A percentile compares a stretch with the other conserved stretches of the same genome.
These are phyloP conservation scores for Machaerirhynchus nigripectus DNA, from an alignment of 2,113 vertebrate species.

Conservation along the genomic window DNA sequence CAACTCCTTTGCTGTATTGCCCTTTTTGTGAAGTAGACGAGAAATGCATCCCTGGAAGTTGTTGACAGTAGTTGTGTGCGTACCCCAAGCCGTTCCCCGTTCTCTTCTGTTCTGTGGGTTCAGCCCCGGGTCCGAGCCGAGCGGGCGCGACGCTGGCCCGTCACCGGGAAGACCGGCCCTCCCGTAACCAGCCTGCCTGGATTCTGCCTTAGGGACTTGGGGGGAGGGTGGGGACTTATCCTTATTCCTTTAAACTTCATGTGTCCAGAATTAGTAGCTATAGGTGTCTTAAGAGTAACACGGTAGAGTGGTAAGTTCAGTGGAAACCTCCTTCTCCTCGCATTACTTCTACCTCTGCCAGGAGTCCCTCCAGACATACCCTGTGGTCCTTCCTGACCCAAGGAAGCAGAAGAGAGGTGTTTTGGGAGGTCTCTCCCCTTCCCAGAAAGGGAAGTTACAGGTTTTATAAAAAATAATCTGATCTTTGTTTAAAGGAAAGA, in stretches of 20 bases:
- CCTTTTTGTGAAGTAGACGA: conserved; percentile 16
- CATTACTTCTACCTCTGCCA: conserved; percentile 72
- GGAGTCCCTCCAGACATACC: neutral
- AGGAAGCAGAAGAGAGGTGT: conserved; percentile 9
- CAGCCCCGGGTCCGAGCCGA: neutral
- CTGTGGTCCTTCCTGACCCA: neutral
- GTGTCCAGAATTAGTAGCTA: conserved; percentile 62
- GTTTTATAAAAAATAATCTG: neutral
- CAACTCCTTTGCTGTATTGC: conserved; percentile 27
- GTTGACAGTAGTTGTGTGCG: conserved; percentile 50
- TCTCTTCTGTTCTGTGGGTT: neutral
- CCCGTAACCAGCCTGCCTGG: conserved; percentile 34
- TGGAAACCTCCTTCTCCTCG: conserved; percentile 50
- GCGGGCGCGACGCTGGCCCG: neutral
- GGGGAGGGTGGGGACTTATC: neutral
- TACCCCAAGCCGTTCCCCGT: neutral
- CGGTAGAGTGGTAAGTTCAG: conserved; percentile 50
- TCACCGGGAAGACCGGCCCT: neutral
- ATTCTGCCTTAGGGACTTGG: conserved; percentile 58
- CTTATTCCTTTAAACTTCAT: conserved; percentile 55
- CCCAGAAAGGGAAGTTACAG: neutral
- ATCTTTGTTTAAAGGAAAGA: conserved; percentile 14
- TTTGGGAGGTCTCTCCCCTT: neutral
- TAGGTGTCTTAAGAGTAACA: conserved; percentile 65
- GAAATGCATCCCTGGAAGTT: conserved; percentile 26